These are phyloP conservation scores for Chiloscyllium punctatum DNA, from an alignment of 2,797 vertebrate species.

Conservation along the genomic window DNA sequence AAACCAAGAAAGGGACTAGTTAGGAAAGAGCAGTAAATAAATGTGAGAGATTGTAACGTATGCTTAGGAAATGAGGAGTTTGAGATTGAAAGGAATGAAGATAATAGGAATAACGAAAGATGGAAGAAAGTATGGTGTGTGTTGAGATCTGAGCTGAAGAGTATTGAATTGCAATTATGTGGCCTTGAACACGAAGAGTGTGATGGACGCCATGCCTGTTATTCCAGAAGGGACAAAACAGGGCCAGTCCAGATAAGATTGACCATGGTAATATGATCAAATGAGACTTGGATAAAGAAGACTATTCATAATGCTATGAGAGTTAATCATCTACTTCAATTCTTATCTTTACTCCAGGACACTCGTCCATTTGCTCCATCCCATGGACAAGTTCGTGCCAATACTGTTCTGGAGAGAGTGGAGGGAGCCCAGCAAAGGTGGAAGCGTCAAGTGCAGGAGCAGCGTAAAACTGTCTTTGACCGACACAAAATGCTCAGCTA, in stretches of 20 bases:
- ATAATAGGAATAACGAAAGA: neutral
- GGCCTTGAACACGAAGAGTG: neutral
- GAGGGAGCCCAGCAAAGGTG: slow-evolving; percentile 92
- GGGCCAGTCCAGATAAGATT: neutral
- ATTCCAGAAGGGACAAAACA: neutral
- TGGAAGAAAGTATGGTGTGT: neutral
- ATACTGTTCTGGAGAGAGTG: slow-evolving; percentile 83
- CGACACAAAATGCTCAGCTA: slow-evolving; percentile 95
- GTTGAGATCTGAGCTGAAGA: neutral
- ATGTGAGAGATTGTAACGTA: neutral
- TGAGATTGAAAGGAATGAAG: neutral
- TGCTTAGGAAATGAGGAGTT: neutral
- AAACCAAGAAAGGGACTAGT: neutral
- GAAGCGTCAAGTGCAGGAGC: slow-evolving; percentile 94
- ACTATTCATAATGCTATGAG: neutral
- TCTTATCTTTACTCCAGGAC: slow-evolving; percentile 58
- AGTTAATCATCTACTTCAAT: neutral
- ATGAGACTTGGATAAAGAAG: neutral
- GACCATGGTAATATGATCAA: neutral
- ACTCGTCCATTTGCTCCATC: slow-evolving; percentile 52
- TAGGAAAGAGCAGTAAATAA: neutral
- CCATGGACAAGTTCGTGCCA: slow-evolving; percentile 57
- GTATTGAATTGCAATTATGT: neutral
- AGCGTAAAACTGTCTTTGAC: slow-evolving; percentile 89
- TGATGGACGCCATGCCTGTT: too few species aligned